These are phyloP conservation scores for Polydrusus pterygomalis DNA, from an alignment of 2,888 invertebrate species.

Conservation along the genomic window DNA sequence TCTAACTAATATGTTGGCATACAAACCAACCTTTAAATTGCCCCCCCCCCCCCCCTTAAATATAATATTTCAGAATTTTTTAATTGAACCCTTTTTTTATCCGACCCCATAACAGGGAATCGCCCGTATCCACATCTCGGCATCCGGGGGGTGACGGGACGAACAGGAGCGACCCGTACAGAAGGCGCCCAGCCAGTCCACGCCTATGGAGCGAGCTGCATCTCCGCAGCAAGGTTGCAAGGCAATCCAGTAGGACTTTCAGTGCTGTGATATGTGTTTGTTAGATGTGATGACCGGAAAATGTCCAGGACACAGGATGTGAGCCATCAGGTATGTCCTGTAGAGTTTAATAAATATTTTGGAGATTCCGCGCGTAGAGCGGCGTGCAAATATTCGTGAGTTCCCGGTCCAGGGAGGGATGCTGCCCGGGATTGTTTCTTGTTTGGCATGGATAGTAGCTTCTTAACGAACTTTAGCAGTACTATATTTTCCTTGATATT, in stretches of 20 bases:
- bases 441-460: conserved; percentile 21
- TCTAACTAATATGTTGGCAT: too few species aligned
- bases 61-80: too few species aligned
- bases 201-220: conserved; percentile 72
- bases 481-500: background rate
- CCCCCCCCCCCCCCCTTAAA: too few species aligned
- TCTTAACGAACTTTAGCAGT: background rate
- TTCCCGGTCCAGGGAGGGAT: conserved; percentile 54
- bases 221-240: conserved; percentile 66
- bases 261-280: conserved; percentile 68
- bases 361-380: conserved; percentile 42
- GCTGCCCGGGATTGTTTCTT: conserved; percentile 43
- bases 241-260: conserved; percentile 65
- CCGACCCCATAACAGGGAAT: too few species aligned
- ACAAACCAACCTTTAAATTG: too few species aligned
- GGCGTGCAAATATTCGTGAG: conserved; percentile 50
- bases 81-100: too few species aligned
- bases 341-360: conserved; percentile 19
- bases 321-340: conserved; percentile 62
- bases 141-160: conserved; percentile 39
- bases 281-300: conserved; percentile 65
- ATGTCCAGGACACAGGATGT: conserved; percentile 65
- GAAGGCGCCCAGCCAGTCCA: conserved; percentile 70
- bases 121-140: conserved; percentile 38
- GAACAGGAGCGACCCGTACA: conserved; percentile 57